A percentile compares a stretch with the other conserved stretches of the same genome.
Evolutionary conservation across 1,140 invertebrate species (phyloP).

Genomic region (Penaeus japonicus): DNA sequence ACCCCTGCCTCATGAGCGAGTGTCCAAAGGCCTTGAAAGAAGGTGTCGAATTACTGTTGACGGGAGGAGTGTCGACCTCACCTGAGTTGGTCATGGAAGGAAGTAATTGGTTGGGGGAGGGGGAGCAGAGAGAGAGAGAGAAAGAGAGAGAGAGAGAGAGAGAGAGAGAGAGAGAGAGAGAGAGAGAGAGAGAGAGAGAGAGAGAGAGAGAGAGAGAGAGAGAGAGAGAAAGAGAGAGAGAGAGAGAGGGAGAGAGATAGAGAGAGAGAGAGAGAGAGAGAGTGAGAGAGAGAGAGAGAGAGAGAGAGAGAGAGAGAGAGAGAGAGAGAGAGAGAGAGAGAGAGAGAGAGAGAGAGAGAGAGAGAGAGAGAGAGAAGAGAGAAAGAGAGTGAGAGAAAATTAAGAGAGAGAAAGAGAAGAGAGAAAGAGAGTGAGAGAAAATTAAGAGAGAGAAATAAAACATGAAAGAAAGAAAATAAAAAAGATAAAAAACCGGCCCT

Average conservation of each 20-base stretch:
- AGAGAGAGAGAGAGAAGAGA: neutral
- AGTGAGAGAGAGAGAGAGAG: neutral
- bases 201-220: neutral
- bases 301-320: neutral
- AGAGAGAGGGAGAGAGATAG: no score
- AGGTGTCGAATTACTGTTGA: no score
- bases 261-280: no score
- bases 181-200: neutral
- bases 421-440: neutral
- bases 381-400: neutral
- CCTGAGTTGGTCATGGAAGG: no score
- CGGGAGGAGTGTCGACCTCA: no score
- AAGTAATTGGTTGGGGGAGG: no score
- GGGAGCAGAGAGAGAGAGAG: neutral
- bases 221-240: neutral
- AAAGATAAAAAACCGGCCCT: neutral
- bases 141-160: no score
- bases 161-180: neutral
- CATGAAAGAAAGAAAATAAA: neutral
- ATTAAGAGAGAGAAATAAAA: neutral
- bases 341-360: neutral
- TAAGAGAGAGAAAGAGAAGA: neutral
- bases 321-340: neutral
- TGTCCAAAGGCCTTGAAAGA: no score
- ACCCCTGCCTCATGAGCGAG: no score